Conservation (phyloP, 2,113 vertebrate species). For the Cyanoderma ruficeps region DNA sequence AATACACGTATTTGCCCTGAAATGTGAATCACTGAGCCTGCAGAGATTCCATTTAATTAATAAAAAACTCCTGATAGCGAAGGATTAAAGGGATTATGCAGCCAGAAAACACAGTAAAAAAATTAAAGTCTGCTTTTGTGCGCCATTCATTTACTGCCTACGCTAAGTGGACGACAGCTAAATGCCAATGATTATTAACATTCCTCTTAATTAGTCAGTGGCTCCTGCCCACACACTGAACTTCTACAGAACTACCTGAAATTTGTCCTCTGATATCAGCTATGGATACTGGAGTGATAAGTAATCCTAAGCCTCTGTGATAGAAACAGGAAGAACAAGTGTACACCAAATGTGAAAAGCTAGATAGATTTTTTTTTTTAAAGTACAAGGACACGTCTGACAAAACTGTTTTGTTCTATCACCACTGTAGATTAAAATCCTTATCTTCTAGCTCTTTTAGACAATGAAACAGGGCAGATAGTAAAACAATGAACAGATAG, state of each 20-base stretch:
- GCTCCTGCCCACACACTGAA: not conserved
- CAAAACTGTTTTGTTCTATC: not conserved
- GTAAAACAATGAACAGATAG: constrained; percentile 60
- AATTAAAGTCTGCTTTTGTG: constrained; percentile 13
- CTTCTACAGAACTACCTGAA: not conserved
- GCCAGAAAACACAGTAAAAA: constrained; percentile 6
- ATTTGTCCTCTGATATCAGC: not conserved
- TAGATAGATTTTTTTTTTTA: not conserved
- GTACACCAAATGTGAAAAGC: not conserved
- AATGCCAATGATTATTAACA: not conserved
- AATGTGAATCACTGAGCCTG: constrained; percentile 6
- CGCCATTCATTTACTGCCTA: constrained; percentile 21
- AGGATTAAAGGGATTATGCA: constrained; percentile 21
- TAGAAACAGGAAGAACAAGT: not conserved
- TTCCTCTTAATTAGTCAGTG: not conserved
- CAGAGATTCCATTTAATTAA: constrained; percentile 63
- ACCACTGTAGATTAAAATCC: not conserved
- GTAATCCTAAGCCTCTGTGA: not conserved
- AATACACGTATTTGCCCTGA: not conserved
- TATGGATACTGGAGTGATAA: not conserved
- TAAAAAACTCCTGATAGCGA: not conserved
- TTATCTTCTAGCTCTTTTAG: constrained; percentile 81
- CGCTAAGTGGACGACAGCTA: not conserved
- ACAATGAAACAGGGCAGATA: constrained; percentile 64
- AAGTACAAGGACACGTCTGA: not conserved